Conservation (phyloP, 2,888 invertebrate species). For the Gymnoscelis rufifasciata region DNA sequence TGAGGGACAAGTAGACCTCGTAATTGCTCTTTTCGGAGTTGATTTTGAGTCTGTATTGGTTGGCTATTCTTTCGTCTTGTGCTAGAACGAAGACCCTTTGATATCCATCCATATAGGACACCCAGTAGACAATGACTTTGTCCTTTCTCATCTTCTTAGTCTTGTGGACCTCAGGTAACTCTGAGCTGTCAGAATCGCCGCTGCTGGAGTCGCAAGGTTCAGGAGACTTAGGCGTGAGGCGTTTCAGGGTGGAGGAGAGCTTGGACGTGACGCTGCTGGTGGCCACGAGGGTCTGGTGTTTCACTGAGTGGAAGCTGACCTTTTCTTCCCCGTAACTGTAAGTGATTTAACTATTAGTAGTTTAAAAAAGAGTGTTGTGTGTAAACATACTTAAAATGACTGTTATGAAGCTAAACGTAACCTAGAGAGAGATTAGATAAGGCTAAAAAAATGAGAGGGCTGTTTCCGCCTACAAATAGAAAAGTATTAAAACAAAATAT, state of each 20-base stretch:
- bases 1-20: constrained; percentile 84
- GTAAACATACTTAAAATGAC: too few species aligned
- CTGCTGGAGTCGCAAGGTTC: constrained; percentile 79
- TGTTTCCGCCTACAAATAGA: too few species aligned
- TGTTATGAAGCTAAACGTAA: too few species aligned
- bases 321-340: constrained; percentile 84
- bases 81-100: constrained; percentile 87
- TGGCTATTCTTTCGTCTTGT: constrained; percentile 85
- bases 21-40: constrained; percentile 84
- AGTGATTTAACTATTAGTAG: too few species aligned
- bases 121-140: constrained; percentile 88
- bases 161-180: constrained; percentile 68
- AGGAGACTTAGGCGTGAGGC: constrained; percentile 72
- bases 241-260: constrained; percentile 75
- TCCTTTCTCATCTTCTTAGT: constrained; percentile 84
- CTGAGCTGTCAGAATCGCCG: constrained; percentile 76
- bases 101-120: constrained; percentile 86
- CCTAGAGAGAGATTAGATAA: too few species aligned
- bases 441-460: too few species aligned
- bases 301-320: constrained; percentile 85
- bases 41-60: constrained; percentile 76
- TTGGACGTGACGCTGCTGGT: constrained; percentile 75
- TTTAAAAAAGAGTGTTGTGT: constrained; percentile 21
- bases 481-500: too few species aligned
- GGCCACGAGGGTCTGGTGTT: constrained; percentile 70